phyloP scores from a whole-genome alignment of 2,113 vertebrate species.

The Balaenoptera acutorostrata region DNA sequence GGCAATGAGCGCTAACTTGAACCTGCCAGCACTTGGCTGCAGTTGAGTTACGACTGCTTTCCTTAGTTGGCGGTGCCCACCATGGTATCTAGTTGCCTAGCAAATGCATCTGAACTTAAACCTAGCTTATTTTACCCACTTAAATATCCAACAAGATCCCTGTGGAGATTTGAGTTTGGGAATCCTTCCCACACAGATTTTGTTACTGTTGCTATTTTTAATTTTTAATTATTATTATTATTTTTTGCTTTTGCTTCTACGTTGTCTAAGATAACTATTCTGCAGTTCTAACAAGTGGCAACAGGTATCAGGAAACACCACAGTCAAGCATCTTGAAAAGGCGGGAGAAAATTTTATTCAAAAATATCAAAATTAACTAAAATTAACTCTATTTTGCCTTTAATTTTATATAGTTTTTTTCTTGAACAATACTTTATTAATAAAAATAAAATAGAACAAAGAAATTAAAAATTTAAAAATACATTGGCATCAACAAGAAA shows the following conservation, averaged over 20 bases:
- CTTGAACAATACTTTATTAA: background rate
- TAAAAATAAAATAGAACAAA: background rate
- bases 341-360: background rate
- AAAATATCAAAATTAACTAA: background rate
- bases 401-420: background rate
- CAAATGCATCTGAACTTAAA: background rate
- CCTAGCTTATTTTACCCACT: background rate
- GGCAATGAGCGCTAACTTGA: background rate
- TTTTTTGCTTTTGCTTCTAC: background rate
- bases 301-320: fast-evolving
- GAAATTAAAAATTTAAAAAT: background rate
- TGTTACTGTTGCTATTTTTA: background rate
- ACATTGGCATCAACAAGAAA: background rate
- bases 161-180: background rate
- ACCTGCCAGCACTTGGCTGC: background rate
- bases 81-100: background rate
- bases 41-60: no score
- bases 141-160: background rate
- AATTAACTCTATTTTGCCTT: background rate
- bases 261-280: background rate
- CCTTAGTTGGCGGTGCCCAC: background rate
- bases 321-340: background rate
- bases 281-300: background rate
- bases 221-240: no score
- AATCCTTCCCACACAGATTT: background rate